Evolutionary conservation across 2,797 vertebrate species (phyloP), one percentile per base, ranked within the genome.

Genomic region (Cuniculus paca): DNA sequence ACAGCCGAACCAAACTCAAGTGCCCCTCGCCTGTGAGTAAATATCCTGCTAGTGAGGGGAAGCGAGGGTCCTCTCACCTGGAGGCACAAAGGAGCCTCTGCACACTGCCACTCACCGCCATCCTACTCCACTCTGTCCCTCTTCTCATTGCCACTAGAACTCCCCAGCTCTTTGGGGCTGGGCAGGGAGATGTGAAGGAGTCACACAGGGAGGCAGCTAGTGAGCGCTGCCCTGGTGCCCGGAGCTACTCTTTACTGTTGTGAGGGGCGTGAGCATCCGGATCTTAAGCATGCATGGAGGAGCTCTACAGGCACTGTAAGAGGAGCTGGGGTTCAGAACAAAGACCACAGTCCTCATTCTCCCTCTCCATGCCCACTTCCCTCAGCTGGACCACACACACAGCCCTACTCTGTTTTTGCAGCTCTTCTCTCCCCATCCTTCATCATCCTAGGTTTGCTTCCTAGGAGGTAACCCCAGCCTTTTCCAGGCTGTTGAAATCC

Each of bases 11-110:
- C 96, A 99, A 98, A 97, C 98, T 99, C 94, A 99, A 97, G 88
- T 99, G 99, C 96, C 99, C 99, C 82, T 98, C 96, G 1, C 19
- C 95, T 17, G 99, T 99, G 98, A 99, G 99, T 98, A 85, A 97
- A 94, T 72, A 2, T 1, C 42, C 24, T 52, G 2, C 1, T 14
- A 1, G 13, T 13, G 42, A 22, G 24, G 11, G 12, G 1, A 17
- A 31, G 42, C 3, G 6, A 48, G 45, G 48, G 31, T n/a, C 28
- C 61, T 36, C 28, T 31, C 10, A 68, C 42, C 36, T 10, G 34
- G 61, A 58, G 65, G 54, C 65, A 39, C 45, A 19, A 19, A 36
- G 54, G 36, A 24, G 16, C 63, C 84, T 70, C 56, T 17, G 0
- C 0, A 6, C 20, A 54, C 6, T 17, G 24, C 39, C n/a, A 17